These are phyloP conservation scores for Heliconius nattereri DNA, from an alignment of 1,140 invertebrate species.

Conservation along the genomic window DNA sequence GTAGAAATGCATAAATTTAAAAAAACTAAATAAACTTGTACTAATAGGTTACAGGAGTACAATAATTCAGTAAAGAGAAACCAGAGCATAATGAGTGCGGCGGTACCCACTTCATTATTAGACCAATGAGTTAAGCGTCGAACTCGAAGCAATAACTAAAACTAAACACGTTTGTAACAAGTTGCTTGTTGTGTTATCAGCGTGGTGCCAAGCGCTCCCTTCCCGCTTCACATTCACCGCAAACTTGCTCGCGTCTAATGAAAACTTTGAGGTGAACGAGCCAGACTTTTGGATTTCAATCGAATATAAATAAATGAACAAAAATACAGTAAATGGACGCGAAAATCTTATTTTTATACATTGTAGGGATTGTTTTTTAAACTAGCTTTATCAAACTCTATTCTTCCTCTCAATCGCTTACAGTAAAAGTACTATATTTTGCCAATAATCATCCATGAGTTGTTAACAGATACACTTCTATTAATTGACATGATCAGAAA, in stretches of 20 bases:
- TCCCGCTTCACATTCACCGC: conserved; percentile 65
- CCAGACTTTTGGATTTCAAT: conserved; percentile 45
- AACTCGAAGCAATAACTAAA: conserved; percentile 77
- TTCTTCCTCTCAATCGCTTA: too few species aligned
- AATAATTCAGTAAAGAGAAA: neutral
- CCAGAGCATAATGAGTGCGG: conserved; percentile 62
- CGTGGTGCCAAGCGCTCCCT: conserved; percentile 69
- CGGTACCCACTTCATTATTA: conserved; percentile 70
- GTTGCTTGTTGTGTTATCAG: conserved; percentile 79
- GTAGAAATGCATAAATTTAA: too few species aligned
- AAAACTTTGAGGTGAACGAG: conserved; percentile 71
- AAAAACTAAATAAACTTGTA: too few species aligned
- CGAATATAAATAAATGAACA: conserved; percentile 12
- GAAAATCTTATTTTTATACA: too few species aligned
- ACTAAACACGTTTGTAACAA: conserved; percentile 79
- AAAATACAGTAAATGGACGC: conserved; percentile 13
- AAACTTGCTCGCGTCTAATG: conserved; percentile 73
- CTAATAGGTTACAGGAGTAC: too few species aligned
- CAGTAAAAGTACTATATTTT: too few species aligned
- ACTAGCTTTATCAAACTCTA: too few species aligned
- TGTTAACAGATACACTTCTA: too few species aligned
- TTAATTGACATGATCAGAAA: too few species aligned
- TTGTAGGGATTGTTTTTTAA: too few species aligned
- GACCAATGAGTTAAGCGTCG: conserved; percentile 73
- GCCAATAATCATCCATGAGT: too few species aligned